phyloP scores from a whole-genome alignment of 2,113 vertebrate species.

The Aldabrachelys gigantea region DNA sequence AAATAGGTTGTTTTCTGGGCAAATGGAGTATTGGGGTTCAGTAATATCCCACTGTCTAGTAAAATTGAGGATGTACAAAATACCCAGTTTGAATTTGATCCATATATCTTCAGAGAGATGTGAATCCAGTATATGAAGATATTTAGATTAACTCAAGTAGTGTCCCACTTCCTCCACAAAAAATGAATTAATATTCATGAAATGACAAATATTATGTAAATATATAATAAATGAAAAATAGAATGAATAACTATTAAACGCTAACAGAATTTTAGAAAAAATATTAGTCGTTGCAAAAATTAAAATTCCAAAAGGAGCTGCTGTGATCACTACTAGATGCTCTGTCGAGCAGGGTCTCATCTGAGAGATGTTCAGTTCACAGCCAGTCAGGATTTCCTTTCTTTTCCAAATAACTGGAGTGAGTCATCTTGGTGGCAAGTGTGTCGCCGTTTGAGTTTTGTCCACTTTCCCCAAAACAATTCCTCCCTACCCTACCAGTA shows the following conservation, averaged over 20 bases:
- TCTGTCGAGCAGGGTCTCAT: not conserved
- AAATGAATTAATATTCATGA: accelerated
- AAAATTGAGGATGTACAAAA: not conserved
- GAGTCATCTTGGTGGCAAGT: not conserved
- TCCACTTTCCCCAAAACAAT: not conserved
- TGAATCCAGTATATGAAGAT: not conserved
- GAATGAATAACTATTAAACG: not conserved
- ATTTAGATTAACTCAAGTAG: not conserved
- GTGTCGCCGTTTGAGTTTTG: not conserved
- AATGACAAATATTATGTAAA: not conserved
- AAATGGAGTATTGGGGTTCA: not conserved
- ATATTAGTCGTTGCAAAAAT: not conserved
- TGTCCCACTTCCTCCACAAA: not conserved
- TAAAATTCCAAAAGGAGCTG: not conserved
- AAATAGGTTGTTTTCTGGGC: not conserved
- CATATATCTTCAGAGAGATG: accelerated
- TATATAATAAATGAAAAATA: not conserved
- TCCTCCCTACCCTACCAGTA: not conserved
- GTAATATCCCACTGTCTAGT: not conserved
- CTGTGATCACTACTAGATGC: not conserved
- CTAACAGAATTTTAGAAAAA: not conserved
- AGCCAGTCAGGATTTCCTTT: not conserved
- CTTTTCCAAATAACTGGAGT: not conserved
- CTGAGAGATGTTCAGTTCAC: not conserved
- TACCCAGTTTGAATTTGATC: not conserved